Conservation (phyloP, 2,797 vertebrate species). For the Cottoperca gobio region DNA sequence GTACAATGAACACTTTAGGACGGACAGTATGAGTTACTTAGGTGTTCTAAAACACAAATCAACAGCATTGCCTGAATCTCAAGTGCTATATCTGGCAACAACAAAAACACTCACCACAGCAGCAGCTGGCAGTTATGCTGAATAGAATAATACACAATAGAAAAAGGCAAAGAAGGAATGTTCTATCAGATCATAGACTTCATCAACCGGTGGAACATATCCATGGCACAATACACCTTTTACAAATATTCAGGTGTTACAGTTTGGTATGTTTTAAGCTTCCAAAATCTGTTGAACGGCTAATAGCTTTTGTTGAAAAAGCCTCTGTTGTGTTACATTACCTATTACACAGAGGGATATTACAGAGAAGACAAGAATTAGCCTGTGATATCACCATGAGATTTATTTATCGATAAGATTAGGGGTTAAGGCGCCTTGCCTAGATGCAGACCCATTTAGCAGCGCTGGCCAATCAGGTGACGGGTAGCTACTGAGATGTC, state of each 20-base stretch:
- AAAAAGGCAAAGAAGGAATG: background rate
- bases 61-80: background rate
- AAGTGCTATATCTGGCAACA: background rate
- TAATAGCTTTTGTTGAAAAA: constrained; percentile 6
- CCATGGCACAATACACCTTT: background rate
- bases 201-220: background rate
- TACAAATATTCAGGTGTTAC: background rate
- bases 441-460: constrained; percentile 79
- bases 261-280: background rate
- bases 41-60: background rate
- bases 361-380: constrained; percentile 77
- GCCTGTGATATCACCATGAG: constrained; percentile 74
- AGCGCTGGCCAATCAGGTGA: constrained; percentile 79
- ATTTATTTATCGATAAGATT: constrained; percentile 86
- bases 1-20: background rate
- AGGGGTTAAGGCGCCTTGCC: constrained; percentile 84
- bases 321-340: constrained; percentile 29
- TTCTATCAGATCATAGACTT: no score
- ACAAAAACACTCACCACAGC: background rate
- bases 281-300: background rate
- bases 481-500: constrained; percentile 73
- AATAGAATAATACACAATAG: background rate
- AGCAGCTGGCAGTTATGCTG: background rate
- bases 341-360: constrained; percentile 34
- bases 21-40: background rate